Base-by-base conservation (phyloP, 2,113 vertebrate genomes). In the Psilopogon haemacephalus region DNA sequence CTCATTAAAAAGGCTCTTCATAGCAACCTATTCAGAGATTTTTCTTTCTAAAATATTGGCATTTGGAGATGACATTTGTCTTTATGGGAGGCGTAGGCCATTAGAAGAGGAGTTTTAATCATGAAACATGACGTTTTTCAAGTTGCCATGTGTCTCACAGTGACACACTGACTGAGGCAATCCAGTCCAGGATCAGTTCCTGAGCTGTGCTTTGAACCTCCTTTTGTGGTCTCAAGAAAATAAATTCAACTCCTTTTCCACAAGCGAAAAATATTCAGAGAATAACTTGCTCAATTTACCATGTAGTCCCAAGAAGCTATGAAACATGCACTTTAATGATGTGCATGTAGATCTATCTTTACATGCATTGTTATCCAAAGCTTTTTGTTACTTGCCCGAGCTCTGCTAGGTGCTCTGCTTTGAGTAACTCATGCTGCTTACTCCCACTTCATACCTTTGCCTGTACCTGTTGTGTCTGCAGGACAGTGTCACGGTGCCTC, bases 401-500 rank as follows among this genome's bases (percentile, higher is more conserved):
- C 17, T 68, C 15, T 88, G 21, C 56, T 76, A 18, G 52, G 1
- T 30, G n/a, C 17, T 88, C 9, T 81, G 28, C 92, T 75, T 78
- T 68, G 67, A 8, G 46, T 60, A 74, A 72, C 17, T 75, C 56
- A 8, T 3, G 5, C 42, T 82, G n/a, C n/a, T 75, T 0, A 0
- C 54, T 82, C 78, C 48, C 54, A 62, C 23, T 0, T 54, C 58
- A 42, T n/a, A 7, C 72, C 75, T 84, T 8, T 32, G 27, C 33
- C 46, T 0, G 0, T 55, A 48, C 46, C 37, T 64, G 56, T 84
- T 76, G 14, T 2, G 0, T 20, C 38, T 50, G 35, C 1, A 2
- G 68, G 32, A 58, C 0, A 1, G 56, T 1, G 1, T 42, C 2
- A 0, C 2, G 0, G 37, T 24, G 78, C 28, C 9, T 18, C 21